Evolutionary conservation across 2,113 vertebrate species (phyloP).

Genomic region (Rhabdornis inornatus): DNA sequence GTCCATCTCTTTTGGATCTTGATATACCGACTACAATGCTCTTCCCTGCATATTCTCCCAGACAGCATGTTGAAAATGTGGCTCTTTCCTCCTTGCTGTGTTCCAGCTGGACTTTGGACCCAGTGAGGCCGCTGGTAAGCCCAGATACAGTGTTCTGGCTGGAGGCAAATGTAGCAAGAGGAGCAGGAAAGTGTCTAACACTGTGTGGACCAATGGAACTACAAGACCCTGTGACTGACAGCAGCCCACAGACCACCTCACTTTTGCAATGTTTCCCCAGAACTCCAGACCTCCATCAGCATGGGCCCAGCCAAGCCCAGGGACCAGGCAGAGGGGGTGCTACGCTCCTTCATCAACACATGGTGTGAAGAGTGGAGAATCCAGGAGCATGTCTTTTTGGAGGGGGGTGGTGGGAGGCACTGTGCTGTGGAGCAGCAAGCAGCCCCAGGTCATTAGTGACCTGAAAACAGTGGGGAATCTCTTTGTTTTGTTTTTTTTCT

Average conservation of each 20-base stretch:
- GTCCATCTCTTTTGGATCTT: neutral
- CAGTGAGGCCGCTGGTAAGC: neutral
- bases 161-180: neutral
- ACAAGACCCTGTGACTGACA: neutral
- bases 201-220: neutral
- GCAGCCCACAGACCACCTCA: neutral
- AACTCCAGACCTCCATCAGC: neutral
- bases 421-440: neutral
- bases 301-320: rapidly evolving
- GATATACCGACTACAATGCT: neutral
- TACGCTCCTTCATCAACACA: neutral
- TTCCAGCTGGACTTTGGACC: neutral
- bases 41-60: neutral
- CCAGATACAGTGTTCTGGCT: neutral
- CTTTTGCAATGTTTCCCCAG: neutral
- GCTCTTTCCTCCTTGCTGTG: neutral
- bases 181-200: neutral
- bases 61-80: rapidly evolving
- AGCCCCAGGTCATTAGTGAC: neutral
- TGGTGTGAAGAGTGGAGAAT: neutral
- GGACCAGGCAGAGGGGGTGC: rapidly evolving
- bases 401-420: neutral
- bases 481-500: neutral
- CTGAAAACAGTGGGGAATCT: neutral
- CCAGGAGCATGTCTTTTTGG: neutral